phyloP scores from a whole-genome alignment of 1,140 invertebrate genomes.

The Aphelinus certus region DNA sequence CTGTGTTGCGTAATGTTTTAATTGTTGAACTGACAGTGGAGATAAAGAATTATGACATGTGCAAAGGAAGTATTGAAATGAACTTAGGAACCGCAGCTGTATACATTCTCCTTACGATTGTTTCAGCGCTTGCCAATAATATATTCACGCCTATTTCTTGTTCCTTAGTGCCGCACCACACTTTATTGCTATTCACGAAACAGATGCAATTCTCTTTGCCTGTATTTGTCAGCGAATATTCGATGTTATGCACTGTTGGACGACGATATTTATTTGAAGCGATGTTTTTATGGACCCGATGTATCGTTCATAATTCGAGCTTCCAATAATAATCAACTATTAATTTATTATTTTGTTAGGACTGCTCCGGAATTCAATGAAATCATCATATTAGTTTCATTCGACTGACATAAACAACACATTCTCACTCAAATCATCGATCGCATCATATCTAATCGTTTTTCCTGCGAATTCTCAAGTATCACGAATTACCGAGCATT shows the following conservation, averaged over 20 bases:
- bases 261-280: slow-evolving; percentile 23
- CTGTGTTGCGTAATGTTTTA: no score
- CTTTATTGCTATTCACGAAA: slow-evolving; percentile 22
- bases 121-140: slow-evolving; percentile 7
- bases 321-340: background rate
- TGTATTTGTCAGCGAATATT: background rate
- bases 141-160: slow-evolving; percentile 6
- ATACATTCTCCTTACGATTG: slow-evolving; percentile 13
- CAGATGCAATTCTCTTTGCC: slow-evolving; percentile 28
- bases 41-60: no score
- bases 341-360: background rate
- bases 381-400: background rate
- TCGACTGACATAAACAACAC: background rate
- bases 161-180: slow-evolving; percentile 4
- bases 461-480: background rate
- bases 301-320: background rate
- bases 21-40: no score
- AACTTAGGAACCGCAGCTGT: background rate
- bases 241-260: slow-evolving; percentile 17
- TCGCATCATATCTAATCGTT: slow-evolving; percentile 18
- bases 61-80: no score
- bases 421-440: background rate
- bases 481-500: slow-evolving; percentile 14
- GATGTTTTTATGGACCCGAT: slow-evolving; percentile 24
- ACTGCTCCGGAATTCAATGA: background rate